These are phyloP conservation scores for Otocyon megalotis DNA, from an alignment of 2,113 vertebrate species.

Conservation along the genomic window DNA sequence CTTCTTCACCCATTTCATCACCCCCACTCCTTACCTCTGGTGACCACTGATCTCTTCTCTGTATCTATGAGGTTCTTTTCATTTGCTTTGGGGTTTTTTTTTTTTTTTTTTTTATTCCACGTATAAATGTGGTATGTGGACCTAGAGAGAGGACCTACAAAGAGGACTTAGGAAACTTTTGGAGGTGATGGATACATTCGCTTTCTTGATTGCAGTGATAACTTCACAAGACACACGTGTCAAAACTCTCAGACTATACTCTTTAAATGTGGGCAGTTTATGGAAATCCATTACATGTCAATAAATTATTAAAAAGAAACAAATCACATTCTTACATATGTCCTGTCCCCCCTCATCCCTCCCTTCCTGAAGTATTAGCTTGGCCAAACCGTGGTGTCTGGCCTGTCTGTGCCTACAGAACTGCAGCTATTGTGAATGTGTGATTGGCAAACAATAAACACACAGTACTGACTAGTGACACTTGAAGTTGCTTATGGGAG, in stretches of 20 bases:
- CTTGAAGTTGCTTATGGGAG: background rate
- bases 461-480: background rate
- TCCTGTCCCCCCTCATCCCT: background rate
- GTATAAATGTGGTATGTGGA: background rate
- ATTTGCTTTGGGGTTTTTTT: background rate
- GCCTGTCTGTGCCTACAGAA: background rate
- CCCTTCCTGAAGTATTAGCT: background rate
- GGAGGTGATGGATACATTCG: background rate
- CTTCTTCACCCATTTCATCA: background rate
- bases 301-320: background rate
- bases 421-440: no score
- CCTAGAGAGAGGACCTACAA: background rate
- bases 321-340: background rate
- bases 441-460: background rate
- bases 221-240: background rate
- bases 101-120: background rate
- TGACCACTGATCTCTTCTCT: background rate
- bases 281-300: background rate
- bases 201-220: background rate
- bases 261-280: background rate
- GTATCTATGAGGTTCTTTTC: background rate
- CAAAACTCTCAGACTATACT: background rate
- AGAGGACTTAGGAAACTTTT: background rate
- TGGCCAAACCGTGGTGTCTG: background rate
- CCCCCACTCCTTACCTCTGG: background rate